These are phyloP conservation scores for Clytia hemisphaerica DNA, from an alignment of 30 jellyfish, hydroid and myxozoan species.

Conservation along the genomic window DNA sequence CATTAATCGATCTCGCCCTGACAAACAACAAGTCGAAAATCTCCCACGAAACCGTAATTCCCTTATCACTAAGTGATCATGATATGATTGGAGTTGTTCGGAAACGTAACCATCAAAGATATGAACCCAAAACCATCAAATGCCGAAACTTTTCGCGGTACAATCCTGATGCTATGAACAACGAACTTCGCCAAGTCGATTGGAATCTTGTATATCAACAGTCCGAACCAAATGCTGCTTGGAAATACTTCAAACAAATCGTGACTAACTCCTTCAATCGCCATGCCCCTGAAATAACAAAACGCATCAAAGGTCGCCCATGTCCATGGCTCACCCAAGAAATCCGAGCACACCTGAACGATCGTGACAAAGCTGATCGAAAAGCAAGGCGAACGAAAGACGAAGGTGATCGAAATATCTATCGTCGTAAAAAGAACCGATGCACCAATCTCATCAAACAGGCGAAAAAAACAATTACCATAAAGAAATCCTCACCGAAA, in stretches of 20 bases:
- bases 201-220: constrained; percentile 26
- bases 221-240: constrained; percentile 43
- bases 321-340: constrained; percentile 51
- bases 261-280: constrained; percentile 26
- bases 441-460: too few species aligned
- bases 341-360: constrained; percentile 24
- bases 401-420: too few species aligned
- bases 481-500: too few species aligned
- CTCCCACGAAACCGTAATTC: constrained; percentile 29
- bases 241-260: constrained; percentile 39
- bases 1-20: constrained; percentile 34
- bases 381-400: too few species aligned
- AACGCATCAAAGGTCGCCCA: constrained; percentile 38
- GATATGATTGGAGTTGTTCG: constrained; percentile 54
- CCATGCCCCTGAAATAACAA: constrained; percentile 46
- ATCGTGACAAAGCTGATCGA: constrained; percentile 38
- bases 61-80: constrained; percentile 40
- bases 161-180: constrained; percentile 29
- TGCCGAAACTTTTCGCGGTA: constrained; percentile 51
- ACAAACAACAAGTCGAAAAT: constrained; percentile 30
- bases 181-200: constrained; percentile 27
- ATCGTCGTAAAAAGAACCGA: too few species aligned
- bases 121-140: constrained; percentile 18
- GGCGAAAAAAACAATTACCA: too few species aligned
- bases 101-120: constrained; percentile 16